These are phyloP conservation scores for Acanthochromis polyacanthus DNA, from an alignment of 2,113 vertebrate genomes.

Conservation along the genomic window DNA sequence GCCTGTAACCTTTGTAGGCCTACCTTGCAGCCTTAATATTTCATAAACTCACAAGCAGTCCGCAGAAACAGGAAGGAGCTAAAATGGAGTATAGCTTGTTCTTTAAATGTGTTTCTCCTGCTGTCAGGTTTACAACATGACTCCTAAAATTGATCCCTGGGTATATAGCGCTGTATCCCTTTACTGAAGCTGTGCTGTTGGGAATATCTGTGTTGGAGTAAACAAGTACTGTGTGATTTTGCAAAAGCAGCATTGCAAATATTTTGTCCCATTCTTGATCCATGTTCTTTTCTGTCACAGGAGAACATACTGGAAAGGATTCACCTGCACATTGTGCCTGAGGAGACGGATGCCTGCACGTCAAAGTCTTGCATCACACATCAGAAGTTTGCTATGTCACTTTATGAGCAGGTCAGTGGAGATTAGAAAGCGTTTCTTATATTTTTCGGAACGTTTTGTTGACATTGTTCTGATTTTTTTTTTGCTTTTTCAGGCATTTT, in stretches of 20 bases:
- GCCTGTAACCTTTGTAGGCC: conserved; percentile 54
- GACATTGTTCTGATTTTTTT: not conserved
- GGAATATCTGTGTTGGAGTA: conserved; percentile 2
- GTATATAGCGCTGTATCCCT: not conserved
- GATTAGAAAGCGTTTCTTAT: not conserved
- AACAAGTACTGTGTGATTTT: not conserved
- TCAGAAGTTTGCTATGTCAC: conserved; percentile 97
- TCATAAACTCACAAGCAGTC: conserved; percentile 51
- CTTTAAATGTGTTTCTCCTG: conserved; percentile 13
- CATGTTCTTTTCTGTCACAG: conserved; percentile 74
- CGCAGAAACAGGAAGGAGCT: conserved; percentile 43
- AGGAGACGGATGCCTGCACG: conserved; percentile 93
- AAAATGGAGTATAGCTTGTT: conserved; percentile 13
- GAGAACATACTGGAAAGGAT: conserved; percentile 96
- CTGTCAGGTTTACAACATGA: not conserved
- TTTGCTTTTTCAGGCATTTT: not conserved
- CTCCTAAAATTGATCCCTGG: not conserved
- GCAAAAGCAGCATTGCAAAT: not conserved
- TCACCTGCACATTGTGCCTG: conserved; percentile 94
- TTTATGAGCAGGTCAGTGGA: conserved; percentile 94
- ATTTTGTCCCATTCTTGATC: not conserved
- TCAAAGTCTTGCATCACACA: conserved; percentile 97
- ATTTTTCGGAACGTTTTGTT: not conserved
- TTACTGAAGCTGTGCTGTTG: not conserved
- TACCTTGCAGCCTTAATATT: conserved; percentile 65